Percentiles rank a stretch among this genome's conserved stretches.
These are phyloP conservation scores for Brachionus sp. DNA, from an alignment of 1,140 invertebrate genomes.

Conservation along the genomic window DNA sequence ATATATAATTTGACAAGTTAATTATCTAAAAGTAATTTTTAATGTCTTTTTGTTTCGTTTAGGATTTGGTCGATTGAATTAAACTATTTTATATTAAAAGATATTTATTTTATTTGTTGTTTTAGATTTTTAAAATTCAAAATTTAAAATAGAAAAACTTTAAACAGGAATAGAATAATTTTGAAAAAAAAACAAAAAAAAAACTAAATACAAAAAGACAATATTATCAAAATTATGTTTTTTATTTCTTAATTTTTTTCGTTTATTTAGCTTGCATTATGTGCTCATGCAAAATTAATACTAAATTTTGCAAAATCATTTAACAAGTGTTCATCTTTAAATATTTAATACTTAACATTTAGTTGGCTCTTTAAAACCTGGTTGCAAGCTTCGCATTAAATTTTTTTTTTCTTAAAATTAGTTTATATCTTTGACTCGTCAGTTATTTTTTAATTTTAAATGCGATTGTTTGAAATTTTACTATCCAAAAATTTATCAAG, in stretches of 20 bases:
- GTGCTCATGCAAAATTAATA: neutral
- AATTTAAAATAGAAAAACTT: neutral
- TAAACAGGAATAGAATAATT: neutral
- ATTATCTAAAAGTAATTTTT: neutral
- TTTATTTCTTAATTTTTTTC: neutral
- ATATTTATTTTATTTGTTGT: neutral
- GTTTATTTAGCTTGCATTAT: neutral
- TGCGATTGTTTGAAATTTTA: neutral
- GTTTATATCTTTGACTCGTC: neutral
- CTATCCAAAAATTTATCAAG: neutral
- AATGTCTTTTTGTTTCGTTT: neutral
- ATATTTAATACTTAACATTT: constrained; percentile 20
- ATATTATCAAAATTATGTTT: constrained; percentile 28
- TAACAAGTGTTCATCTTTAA: neutral
- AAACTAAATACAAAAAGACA: neutral
- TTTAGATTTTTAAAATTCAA: neutral
- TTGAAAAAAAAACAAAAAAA: too few relatives aligned
- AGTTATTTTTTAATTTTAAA: neutral
- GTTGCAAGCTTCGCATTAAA: neutral
- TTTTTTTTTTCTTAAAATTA: neutral
- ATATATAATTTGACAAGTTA: neutral
- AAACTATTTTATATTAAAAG: neutral
- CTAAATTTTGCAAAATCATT: neutral
- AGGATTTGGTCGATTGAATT: neutral
- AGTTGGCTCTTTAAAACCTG: neutral